Base-by-base conservation (phyloP, 1,140 invertebrate species). In the Eumeta japonica region DNA sequence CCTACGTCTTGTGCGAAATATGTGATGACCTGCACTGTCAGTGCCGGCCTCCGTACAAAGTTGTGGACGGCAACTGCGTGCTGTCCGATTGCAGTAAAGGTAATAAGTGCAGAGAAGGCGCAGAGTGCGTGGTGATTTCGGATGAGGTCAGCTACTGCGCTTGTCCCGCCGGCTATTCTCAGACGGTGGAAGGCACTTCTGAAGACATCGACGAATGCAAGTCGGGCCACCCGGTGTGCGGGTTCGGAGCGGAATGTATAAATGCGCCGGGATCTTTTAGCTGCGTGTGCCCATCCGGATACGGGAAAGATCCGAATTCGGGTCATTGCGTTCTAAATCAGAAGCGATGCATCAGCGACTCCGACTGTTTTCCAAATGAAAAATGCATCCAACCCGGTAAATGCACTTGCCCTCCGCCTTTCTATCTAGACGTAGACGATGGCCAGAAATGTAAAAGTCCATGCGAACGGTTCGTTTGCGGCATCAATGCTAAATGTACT, bases 401-500 rank as follows among this genome's bases (percentile, higher is more conserved):
- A 72, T 94, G 91, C 58, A 80, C 92, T 2, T 94, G 90, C 62
- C 89, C 88, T 15, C 89, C 90, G 12, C 92, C 90, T 1, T 94
- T 87, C 65, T 93, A 89, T 61, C 82, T 87, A 13, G 90, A 93
- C 62, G 79, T 83, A 10, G 70, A 80, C 16, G 87, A 92, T 58
- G 84, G 83, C 24, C 88, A 90, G 57, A 84, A 87, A 54, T 94
- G 91, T 63, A 93, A 92, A 74, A 93, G 86, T 79, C 90, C 89
- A 3, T 92, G 89, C 57, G 88, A 92, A 60, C 79, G 89, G 35
- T 92, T 88, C 61, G 83, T 86, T 1, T 97, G 94, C 57, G 92
- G 93, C 11, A 84, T 91, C n/a, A 95, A 95, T 65, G 87, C 91
- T 1, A 89, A 90, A 72, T 96, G 92, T 58, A 90, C 87, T 3